Conservation (phyloP, 2,888 invertebrate genomes). For the Zygogramma bicolorata region DNA sequence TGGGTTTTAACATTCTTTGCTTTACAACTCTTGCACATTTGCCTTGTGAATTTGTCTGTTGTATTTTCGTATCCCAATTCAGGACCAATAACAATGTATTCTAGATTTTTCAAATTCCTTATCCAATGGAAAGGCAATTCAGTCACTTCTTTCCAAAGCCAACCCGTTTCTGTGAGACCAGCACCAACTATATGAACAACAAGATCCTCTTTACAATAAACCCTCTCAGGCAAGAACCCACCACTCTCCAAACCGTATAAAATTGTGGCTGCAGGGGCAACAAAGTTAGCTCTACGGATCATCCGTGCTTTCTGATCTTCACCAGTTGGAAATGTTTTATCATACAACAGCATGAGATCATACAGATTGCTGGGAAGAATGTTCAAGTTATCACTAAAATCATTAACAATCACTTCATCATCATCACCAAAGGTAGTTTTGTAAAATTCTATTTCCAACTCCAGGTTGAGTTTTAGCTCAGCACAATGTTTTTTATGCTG, state of each 20-base stretch:
- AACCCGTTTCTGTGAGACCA: conserved; percentile 49
- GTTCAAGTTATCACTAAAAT: conserved; percentile 16
- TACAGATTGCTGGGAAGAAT: conserved; percentile 29
- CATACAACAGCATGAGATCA: conserved; percentile 31
- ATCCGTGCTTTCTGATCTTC: conserved; percentile 22
- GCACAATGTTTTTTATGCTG: conserved; percentile 47
- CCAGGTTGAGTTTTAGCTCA: conserved; percentile 46
- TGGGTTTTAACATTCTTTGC: conserved; percentile 34
- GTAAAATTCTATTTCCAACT: conserved; percentile 23
- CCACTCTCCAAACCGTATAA: conserved; percentile 50
- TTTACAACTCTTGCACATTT: conserved; percentile 46
- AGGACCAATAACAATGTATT: conserved; percentile 57
- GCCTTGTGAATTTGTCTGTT: conserved; percentile 18
- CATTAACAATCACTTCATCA: background rate
- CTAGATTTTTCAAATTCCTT: conserved; percentile 48
- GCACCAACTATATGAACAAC: conserved; percentile 59
- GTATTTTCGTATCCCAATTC: conserved; percentile 38
- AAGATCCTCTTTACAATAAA: conserved; percentile 38
- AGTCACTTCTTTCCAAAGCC: conserved; percentile 49
- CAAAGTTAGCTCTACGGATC: conserved; percentile 36
- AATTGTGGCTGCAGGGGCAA: conserved; percentile 46
- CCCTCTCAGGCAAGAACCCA: conserved; percentile 37
- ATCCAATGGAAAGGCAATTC: conserved; percentile 57
- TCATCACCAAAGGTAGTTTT: background rate
- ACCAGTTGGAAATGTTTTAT: conserved; percentile 15